Evolutionary conservation across 2,888 invertebrate species (phyloP).

Genomic region (Leucophenga maculata): DNA sequence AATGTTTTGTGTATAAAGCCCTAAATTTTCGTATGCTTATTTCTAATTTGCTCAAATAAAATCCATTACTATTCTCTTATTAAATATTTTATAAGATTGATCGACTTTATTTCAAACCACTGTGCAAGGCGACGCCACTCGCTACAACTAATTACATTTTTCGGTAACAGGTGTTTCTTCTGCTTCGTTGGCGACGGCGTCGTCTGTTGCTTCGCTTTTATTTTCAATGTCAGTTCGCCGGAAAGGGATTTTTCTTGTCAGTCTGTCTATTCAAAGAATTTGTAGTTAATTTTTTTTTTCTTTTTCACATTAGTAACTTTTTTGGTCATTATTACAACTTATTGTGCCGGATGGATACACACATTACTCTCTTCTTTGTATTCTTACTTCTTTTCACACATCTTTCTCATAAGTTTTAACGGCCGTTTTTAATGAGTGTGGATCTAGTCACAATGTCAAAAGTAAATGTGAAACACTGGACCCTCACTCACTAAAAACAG

Average conservation of each 20-base stretch:
- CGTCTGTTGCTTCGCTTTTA: neutral
- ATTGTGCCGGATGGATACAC: neutral
- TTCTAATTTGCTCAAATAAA: too few species aligned
- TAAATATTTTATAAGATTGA: too few species aligned
- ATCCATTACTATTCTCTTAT: too few species aligned
- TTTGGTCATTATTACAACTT: too few species aligned
- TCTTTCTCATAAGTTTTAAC: conserved; percentile 51
- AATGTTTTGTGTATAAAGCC: too few species aligned
- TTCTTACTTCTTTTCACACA: conserved; percentile 1
- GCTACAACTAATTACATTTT: conserved; percentile 12
- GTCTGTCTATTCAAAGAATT: conserved; percentile 40
- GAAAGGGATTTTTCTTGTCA: conserved; percentile 30
- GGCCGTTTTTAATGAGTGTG: conserved; percentile 74
- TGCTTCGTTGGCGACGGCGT: conserved; percentile 42
- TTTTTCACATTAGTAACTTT: too few species aligned
- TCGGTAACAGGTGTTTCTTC: conserved; percentile 47
- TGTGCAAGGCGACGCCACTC: too few species aligned
- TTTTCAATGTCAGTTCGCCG: neutral
- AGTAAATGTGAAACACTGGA: conserved; percentile 73
- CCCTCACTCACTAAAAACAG: conserved; percentile 73
- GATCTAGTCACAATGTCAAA: conserved; percentile 72
- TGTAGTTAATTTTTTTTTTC: conserved; percentile 48
- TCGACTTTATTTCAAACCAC: too few species aligned
- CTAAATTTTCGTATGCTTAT: too few species aligned
- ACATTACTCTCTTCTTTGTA: neutral